These are phyloP conservation scores for Falco novaeseelandiae DNA, from an alignment of 2,797 vertebrate genomes.

Conservation along the genomic window DNA sequence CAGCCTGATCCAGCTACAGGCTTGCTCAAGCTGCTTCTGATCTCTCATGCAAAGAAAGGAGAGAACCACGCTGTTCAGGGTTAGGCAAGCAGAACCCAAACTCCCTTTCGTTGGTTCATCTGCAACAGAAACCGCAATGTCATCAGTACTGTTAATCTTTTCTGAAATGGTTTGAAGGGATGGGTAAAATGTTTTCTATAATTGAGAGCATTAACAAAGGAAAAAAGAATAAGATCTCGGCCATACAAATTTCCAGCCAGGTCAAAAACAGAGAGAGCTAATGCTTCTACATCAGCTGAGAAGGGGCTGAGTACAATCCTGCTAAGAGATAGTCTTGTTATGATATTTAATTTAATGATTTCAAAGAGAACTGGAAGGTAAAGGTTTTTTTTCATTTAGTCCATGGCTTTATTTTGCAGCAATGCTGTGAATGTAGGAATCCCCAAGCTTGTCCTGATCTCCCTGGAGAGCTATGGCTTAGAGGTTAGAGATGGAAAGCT, in stretches of 20 bases:
- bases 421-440: background rate
- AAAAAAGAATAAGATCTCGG: background rate
- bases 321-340: background rate
- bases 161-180: background rate
- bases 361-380: background rate
- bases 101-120: background rate
- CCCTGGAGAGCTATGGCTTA: background rate
- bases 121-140: background rate
- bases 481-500: background rate
- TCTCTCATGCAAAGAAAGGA: background rate
- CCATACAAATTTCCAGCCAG: background rate
- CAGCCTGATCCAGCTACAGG: background rate
- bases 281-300: background rate
- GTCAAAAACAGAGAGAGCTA: background rate
- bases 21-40: background rate
- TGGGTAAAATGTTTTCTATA: background rate
- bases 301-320: background rate
- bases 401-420: background rate
- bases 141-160: background rate
- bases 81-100: background rate
- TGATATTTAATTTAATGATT: background rate
- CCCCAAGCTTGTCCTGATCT: background rate
- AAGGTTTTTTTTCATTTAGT: background rate
- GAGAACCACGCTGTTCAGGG: background rate
- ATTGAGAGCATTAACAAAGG: background rate